A percentile compares a stretch with the other conserved stretches of the same genome.
Evolutionary conservation across 2,797 vertebrate species (phyloP).

Genomic region (Enteromius viviparus): DNA sequence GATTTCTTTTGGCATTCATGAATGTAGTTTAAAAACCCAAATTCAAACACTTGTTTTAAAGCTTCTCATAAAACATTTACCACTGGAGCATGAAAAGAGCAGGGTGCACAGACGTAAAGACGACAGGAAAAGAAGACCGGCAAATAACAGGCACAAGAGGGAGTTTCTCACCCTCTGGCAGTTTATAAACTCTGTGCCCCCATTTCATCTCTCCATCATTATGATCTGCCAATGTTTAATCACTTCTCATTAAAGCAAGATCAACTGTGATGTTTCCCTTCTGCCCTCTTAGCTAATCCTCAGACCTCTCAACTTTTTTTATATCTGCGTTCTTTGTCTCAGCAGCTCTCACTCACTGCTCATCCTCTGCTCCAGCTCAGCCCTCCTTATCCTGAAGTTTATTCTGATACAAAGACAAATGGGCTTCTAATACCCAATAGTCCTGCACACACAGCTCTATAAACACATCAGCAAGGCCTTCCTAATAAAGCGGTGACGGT

Average conservation of each 20-base stretch:
- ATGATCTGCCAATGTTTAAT: conserved; percentile 60
- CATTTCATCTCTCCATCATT: conserved; percentile 41
- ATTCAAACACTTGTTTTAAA: conserved; percentile 35
- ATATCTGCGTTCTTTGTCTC: conserved; percentile 25
- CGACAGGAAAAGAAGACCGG: conserved; percentile 2
- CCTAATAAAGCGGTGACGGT: conserved; percentile 46
- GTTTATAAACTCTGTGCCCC: conserved; percentile 30
- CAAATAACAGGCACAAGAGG: conserved; percentile 34
- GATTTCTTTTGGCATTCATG: background rate
- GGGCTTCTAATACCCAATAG: conserved; percentile 50
- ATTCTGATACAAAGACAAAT: conserved; percentile 65
- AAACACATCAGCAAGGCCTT: conserved; percentile 49
- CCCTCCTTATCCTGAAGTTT: conserved; percentile 47
- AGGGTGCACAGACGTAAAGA: conserved; percentile 49
- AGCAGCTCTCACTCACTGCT: conserved; percentile 35
- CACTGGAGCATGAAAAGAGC: conserved; percentile 71
- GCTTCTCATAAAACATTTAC: conserved; percentile 38
- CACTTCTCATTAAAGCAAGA: conserved; percentile 65
- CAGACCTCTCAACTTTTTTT: conserved; percentile 42
- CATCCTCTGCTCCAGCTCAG: conserved; percentile 30
- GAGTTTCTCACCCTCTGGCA: conserved; percentile 10
- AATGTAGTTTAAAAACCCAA: conserved; percentile 28
- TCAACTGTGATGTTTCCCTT: conserved; percentile 62
- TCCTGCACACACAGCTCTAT: conserved; percentile 34
- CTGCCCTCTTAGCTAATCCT: conserved; percentile 46